These are phyloP conservation scores for Galaxias olidus DNA, from an alignment of 2,797 vertebrate species.

Conservation along the genomic window DNA sequence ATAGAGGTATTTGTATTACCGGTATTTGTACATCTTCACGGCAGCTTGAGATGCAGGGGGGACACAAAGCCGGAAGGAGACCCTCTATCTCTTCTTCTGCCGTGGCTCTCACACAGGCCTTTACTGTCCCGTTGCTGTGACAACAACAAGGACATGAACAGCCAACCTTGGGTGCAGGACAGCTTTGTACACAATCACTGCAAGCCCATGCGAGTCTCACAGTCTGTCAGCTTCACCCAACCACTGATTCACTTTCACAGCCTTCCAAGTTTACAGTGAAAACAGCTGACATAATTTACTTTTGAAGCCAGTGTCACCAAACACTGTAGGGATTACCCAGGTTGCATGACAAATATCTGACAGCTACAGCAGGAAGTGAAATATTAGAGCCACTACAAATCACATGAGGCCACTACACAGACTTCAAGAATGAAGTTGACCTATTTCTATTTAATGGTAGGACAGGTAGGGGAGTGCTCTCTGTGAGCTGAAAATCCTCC, in stretches of 20 bases:
- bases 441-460: too few species aligned
- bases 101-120: conserved; percentile 32
- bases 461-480: too few species aligned
- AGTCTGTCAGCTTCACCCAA: conserved; percentile 37
- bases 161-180: conserved; percentile 61
- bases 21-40: neutral
- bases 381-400: too few species aligned
- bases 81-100: conserved; percentile 20
- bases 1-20: too few species aligned
- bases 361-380: too few species aligned
- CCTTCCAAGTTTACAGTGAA: conserved; percentile 13
- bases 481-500: too few species aligned
- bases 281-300: conserved; percentile 25
- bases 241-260: conserved; percentile 15
- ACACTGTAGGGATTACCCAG: too few species aligned
- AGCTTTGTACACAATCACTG: conserved; percentile 54
- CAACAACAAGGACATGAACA: conserved; percentile 64
- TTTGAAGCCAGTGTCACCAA: too few species aligned
- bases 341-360: too few species aligned
- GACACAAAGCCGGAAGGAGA: conserved; percentile 2
- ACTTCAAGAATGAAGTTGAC: too few species aligned
- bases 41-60: neutral
- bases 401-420: too few species aligned
- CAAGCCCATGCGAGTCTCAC: conserved; percentile 42
- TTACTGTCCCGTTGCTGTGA: conserved; percentile 66